Evolutionary conservation across 2,888 invertebrate genomes (phyloP).

Genomic region (Hypomecis punctinalis): DNA sequence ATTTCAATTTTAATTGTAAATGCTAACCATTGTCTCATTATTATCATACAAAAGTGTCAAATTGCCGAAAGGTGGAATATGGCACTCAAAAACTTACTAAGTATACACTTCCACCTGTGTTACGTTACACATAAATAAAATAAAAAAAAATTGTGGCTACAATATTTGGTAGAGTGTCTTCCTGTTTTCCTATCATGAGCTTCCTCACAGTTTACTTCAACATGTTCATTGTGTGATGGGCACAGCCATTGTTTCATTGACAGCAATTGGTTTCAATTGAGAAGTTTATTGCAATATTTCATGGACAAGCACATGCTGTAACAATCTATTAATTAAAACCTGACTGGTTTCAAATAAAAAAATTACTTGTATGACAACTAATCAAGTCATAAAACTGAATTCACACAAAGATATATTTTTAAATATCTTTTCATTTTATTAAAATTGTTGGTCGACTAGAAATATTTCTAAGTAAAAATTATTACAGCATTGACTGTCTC

Average conservation of each 20-base stretch:
- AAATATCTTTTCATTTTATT: too few relatives aligned
- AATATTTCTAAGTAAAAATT: too few relatives aligned
- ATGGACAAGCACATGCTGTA: neutral
- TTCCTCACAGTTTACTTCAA: slow-evolving; percentile 2
- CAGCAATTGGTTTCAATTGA: slow-evolving; percentile 16
- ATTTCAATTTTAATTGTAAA: too few relatives aligned
- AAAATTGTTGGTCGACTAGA: too few relatives aligned
- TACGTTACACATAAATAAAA: too few relatives aligned
- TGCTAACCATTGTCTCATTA: too few relatives aligned
- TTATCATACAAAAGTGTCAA: too few relatives aligned
- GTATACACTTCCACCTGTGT: too few relatives aligned
- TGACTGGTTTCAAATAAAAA: neutral
- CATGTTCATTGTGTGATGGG: neutral
- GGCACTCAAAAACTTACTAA: too few relatives aligned
- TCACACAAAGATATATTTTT: too few relatives aligned
- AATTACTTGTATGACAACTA: slow-evolving; percentile 4
- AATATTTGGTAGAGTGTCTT: neutral
- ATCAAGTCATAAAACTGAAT: neutral
- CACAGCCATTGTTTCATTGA: slow-evolving; percentile 6
- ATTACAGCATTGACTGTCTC: too few relatives aligned
- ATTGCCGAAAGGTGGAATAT: too few relatives aligned
- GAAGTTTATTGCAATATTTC: slow-evolving; percentile 1
- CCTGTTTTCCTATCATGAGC: slow-evolving; percentile 1
- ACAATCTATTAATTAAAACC: neutral
- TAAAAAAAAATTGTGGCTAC: neutral